A percentile compares a stretch with the other conserved stretches of the same genome.
These are phyloP conservation scores for Calliphora vicina DNA, from an alignment of 1,140 invertebrate genomes.

Conservation along the genomic window DNA sequence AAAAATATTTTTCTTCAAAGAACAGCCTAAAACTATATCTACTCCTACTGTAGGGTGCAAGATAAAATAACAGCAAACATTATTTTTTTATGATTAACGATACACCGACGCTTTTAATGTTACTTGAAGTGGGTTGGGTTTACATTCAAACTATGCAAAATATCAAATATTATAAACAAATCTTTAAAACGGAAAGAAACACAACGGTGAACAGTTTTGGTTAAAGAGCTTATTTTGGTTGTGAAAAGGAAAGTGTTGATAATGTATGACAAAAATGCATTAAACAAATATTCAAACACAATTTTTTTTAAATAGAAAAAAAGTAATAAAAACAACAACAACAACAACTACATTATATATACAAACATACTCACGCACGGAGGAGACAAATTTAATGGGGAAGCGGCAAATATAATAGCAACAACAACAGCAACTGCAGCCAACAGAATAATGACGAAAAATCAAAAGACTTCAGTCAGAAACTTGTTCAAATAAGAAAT, in stretches of 20 bases:
- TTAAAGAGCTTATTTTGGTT: conserved; percentile 17
- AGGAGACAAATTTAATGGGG: neutral
- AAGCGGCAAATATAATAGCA: neutral
- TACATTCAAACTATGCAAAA: neutral
- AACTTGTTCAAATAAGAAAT: conserved; percentile 39
- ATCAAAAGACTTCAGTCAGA: conserved; percentile 53
- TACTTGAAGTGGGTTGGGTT: neutral
- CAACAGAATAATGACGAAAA: neutral
- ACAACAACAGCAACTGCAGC: neutral
- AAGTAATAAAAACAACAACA: neutral
- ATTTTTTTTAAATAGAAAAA: neutral
- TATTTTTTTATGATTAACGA: neutral
- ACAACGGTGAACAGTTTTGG: neutral
- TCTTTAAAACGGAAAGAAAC: neutral
- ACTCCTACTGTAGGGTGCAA: neutral
- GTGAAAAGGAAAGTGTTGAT: conserved; percentile 34
- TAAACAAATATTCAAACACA: conserved; percentile 28
- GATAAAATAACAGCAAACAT: too few species aligned
- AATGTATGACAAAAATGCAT: conserved; percentile 34
- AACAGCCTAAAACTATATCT: neutral
- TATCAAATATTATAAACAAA: neutral
- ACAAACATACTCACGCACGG: neutral
- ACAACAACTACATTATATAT: neutral
- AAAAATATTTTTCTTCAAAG: too few species aligned
- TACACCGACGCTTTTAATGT: neutral